Conservation (phyloP, 1,140 invertebrate species). For the Drosophila baimaii region DNA sequence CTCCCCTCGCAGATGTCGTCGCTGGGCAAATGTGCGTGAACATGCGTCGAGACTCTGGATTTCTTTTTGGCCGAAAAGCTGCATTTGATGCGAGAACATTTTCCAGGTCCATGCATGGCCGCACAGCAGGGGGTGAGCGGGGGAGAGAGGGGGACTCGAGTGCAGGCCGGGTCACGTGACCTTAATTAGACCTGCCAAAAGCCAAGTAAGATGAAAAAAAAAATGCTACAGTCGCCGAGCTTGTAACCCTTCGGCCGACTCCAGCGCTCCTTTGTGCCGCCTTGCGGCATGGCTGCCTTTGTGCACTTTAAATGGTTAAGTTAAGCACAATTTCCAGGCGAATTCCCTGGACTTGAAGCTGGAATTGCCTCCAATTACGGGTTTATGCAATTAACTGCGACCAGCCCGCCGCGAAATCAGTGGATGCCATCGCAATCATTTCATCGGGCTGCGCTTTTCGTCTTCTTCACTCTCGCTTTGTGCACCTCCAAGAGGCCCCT, state of each 20-base stretch:
- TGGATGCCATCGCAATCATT: slow-evolving; percentile 54
- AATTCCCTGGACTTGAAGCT: slow-evolving; percentile 27
- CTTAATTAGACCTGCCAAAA: slow-evolving; percentile 69
- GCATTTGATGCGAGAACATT: slow-evolving; percentile 71
- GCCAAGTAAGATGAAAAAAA: background rate
- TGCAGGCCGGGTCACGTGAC: slow-evolving; percentile 66
- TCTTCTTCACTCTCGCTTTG: slow-evolving; percentile 19
- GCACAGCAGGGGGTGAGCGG: slow-evolving; percentile 61
- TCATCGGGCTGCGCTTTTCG: slow-evolving; percentile 43
- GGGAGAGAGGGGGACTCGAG: background rate
- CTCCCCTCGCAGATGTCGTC: slow-evolving; percentile 19
- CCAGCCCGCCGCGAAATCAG: slow-evolving; percentile 13
- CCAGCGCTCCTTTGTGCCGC: slow-evolving; percentile 24
- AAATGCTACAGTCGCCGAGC: slow-evolving; percentile 19
- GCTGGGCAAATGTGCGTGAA: slow-evolving; percentile 64
- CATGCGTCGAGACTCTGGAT: slow-evolving; percentile 46
- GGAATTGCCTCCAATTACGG: slow-evolving; percentile 47
- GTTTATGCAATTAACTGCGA: slow-evolving; percentile 27
- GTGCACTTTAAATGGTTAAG: slow-evolving; percentile 29
- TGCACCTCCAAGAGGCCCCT: slow-evolving; percentile 9
- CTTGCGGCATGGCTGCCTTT: slow-evolving; percentile 25
- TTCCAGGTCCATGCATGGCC: slow-evolving; percentile 65
- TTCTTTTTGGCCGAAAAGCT: slow-evolving; percentile 57
- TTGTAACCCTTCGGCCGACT: slow-evolving; percentile 35
- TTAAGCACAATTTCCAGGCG: slow-evolving; percentile 11